These are phyloP conservation scores for Heliconius cydno DNA, from an alignment of 2,888 invertebrate genomes.

Conservation along the genomic window DNA sequence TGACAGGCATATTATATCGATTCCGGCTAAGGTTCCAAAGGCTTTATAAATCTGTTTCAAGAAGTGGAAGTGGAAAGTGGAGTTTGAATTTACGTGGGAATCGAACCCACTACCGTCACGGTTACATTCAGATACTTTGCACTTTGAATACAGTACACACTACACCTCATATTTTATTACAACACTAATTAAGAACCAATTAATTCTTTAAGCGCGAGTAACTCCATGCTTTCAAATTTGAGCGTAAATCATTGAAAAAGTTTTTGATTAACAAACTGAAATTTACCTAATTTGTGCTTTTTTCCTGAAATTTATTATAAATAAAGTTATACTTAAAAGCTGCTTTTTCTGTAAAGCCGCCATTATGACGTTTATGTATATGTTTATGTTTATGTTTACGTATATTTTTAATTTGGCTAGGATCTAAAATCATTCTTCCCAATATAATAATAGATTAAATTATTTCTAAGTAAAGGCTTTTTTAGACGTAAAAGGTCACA, in stretches of 20 bases:
- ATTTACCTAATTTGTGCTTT: neutral
- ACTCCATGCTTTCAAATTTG: neutral
- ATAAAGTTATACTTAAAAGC: neutral
- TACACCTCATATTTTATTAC: too few species aligned
- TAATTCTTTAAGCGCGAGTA: conserved; percentile 7
- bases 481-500: conserved; percentile 5
- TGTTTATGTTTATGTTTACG: too few species aligned
- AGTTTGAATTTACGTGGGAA: neutral
- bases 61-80: too few species aligned
- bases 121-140: neutral
- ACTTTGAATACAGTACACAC: too few species aligned
- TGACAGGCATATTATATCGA: too few species aligned
- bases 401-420: neutral
- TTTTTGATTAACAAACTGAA: neutral
- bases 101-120: neutral
- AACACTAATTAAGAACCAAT: conserved; percentile 1
- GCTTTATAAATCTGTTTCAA: too few species aligned
- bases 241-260: neutral
- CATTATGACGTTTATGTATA: neutral
- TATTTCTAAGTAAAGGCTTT: neutral
- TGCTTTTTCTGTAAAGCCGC: neutral
- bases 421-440: too few species aligned
- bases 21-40: too few species aligned
- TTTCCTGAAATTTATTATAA: too few species aligned
- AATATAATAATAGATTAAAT: neutral